These are phyloP conservation scores for Cantharis lateralis DNA, from an alignment of 2,888 invertebrate genomes.

Conservation along the genomic window DNA sequence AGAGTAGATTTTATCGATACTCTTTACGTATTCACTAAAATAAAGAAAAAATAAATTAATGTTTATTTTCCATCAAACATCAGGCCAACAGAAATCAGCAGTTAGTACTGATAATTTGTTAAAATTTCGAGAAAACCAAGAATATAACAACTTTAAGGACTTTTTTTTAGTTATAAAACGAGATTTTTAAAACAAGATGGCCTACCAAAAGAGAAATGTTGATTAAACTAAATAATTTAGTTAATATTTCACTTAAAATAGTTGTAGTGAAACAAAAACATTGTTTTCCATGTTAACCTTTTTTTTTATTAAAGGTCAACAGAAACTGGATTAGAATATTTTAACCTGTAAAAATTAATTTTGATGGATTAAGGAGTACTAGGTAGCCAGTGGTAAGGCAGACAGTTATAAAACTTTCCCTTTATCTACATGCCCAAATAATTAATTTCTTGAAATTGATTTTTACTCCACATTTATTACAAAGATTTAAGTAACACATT, in stretches of 20 bases:
- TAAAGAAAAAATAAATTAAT: constrained; percentile 47
- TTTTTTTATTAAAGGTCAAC: not conserved
- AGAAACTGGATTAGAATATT: too few relatives aligned
- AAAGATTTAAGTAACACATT: too few relatives aligned
- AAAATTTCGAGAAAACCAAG: not conserved
- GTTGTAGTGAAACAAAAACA: not conserved
- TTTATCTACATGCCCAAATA: not conserved
- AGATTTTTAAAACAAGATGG: not conserved
- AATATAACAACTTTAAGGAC: not conserved
- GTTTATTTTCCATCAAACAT: too few relatives aligned
- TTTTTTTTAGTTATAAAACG: not conserved
- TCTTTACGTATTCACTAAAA: constrained; percentile 81
- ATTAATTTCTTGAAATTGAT: not conserved
- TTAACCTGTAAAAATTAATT: too few relatives aligned
- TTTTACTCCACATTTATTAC: not conserved
- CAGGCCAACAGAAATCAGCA: not conserved
- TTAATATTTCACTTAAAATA: not conserved
- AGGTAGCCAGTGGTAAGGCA: not conserved
- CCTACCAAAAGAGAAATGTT: not conserved
- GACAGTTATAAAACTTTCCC: not conserved
- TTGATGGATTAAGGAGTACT: too few relatives aligned
- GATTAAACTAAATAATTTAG: not conserved
- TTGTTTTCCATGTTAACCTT: not conserved
- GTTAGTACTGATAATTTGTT: not conserved
- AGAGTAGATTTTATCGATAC: constrained; percentile 70